Conservation (phyloP, 2,888 invertebrate species). For the Cephus rjabovi region DNA sequence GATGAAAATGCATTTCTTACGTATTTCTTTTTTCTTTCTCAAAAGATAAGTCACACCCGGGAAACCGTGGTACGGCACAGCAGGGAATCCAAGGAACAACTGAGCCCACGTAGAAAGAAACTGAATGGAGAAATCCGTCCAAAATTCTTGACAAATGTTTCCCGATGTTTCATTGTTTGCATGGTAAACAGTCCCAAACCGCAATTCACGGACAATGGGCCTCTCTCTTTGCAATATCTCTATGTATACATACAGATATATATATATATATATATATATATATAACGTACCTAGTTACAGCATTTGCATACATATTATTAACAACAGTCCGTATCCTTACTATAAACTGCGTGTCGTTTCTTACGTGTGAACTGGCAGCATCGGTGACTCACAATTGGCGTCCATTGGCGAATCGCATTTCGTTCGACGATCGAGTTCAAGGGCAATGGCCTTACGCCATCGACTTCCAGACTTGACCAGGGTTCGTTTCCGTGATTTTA, state of each 20-base stretch:
- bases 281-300: not conserved
- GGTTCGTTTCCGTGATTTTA: not conserved
- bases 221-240: not conserved
- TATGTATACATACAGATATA: not conserved
- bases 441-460: constrained; percentile 12
- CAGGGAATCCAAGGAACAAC: not conserved
- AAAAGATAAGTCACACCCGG: not conserved
- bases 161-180: not conserved
- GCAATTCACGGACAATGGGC: not conserved
- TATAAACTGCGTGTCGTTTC: not conserved
- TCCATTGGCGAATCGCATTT: constrained; percentile 2
- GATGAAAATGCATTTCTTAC: not conserved
- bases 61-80: not conserved
- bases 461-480: not conserved
- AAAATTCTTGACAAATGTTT: not conserved
- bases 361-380: not conserved
- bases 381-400: not conserved
- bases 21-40: not conserved
- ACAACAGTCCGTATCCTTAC: not conserved
- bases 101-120: not conserved
- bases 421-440: constrained; percentile 22
- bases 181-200: not conserved
- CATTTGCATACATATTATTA: not conserved
- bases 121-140: not conserved
- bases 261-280: not conserved